These are phyloP conservation scores for Hyphantria cunea DNA, from an alignment of 1,140 invertebrate species.

Conservation along the genomic window DNA sequence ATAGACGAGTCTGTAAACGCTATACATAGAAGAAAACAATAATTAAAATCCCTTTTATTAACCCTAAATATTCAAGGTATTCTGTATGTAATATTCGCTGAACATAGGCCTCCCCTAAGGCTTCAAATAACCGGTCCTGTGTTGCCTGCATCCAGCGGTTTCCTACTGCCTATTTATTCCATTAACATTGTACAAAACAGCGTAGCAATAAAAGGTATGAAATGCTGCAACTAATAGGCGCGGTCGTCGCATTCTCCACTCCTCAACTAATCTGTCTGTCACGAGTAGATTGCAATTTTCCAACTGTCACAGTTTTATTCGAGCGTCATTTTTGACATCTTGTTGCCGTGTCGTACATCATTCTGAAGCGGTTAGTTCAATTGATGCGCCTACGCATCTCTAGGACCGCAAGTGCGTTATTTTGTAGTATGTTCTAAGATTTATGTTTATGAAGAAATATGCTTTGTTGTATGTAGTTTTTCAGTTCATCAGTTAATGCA, in stretches of 20 bases:
- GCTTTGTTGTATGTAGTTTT: no score
- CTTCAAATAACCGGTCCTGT: no score
- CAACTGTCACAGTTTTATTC: conserved; percentile 29
- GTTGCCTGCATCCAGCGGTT: no score
- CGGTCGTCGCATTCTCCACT: conserved; percentile 8
- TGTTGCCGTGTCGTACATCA: conserved; percentile 15
- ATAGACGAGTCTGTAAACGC: no score
- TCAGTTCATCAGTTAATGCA: no score
- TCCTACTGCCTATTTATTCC: no score
- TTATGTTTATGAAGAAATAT: not conserved
- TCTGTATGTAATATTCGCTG: no score
- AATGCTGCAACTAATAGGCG: conserved; percentile 25
- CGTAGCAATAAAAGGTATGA: conserved; percentile 15
- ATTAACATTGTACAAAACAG: no score
- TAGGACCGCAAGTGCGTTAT: not conserved
- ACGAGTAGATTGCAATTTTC: conserved; percentile 30
- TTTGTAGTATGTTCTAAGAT: not conserved
- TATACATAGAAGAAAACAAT: no score
- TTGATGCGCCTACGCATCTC: conserved; percentile 16
- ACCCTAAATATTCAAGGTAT: no score
- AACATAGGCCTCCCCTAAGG: no score
- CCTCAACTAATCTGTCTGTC: conserved; percentile 20
- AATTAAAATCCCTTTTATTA: no score
- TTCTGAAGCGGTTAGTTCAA: conserved; percentile 14
- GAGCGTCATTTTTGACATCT: conserved; percentile 20